These are phyloP conservation scores for Pycnonotus jocosus DNA, from an alignment of 2,113 vertebrate species.

Conservation along the genomic window DNA sequence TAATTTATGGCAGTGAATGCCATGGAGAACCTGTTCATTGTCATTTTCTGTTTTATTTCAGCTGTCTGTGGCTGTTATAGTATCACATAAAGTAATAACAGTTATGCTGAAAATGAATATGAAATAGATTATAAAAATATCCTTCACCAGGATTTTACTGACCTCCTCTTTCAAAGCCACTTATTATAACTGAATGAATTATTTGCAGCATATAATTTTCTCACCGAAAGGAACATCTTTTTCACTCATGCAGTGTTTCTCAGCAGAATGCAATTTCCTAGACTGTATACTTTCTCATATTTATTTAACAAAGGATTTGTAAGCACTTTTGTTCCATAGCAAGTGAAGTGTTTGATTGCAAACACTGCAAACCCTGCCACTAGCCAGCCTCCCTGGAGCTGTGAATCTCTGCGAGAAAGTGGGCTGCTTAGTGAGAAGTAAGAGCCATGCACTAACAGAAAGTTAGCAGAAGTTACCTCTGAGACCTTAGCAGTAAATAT, in stretches of 20 bases:
- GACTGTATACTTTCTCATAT: conserved; percentile 10
- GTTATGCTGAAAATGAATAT: conserved; percentile 48
- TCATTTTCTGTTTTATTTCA: conserved; percentile 50
- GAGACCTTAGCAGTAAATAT: neutral
- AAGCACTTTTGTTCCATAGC: conserved; percentile 12
- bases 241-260: neutral
- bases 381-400: neutral
- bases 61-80: conserved; percentile 5
- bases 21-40: conserved; percentile 37
- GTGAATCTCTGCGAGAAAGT: neutral
- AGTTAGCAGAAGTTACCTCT: neutral
- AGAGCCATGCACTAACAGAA: neutral
- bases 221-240: conserved; percentile 44
- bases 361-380: neutral
- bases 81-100: conserved; percentile 52
- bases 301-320: conserved; percentile 42
- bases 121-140: conserved; percentile 55
- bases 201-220: conserved; percentile 69
- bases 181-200: conserved; percentile 54
- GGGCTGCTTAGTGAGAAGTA: neutral
- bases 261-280: conserved; percentile 20
- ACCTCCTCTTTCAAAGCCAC: conserved; percentile 70
- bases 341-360: conserved; percentile 10
- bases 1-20: conserved; percentile 36
- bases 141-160: conserved; percentile 46